Conservation (phyloP, 2,888 invertebrate species). For the Torymus auratus region DNA sequence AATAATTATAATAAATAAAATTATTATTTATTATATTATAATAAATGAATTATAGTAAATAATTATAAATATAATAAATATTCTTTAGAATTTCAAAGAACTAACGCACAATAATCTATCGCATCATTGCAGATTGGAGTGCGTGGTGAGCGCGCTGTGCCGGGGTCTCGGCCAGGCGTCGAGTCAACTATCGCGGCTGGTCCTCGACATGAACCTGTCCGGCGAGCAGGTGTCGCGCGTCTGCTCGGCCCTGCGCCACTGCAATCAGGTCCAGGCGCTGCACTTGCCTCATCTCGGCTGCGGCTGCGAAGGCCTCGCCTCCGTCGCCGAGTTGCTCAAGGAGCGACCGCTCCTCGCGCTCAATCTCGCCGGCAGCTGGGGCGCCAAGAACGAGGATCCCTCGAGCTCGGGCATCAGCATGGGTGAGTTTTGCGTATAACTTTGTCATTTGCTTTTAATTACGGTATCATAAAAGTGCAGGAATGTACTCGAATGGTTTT, state of each 20-base stretch:
- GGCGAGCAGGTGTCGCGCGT: conserved; percentile 79
- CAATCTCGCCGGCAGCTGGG: conserved; percentile 79
- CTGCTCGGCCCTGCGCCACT: conserved; percentile 77
- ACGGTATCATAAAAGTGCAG: no score
- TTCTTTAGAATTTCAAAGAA: no score
- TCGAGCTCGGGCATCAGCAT: conserved; percentile 78
- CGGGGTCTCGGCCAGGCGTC: conserved; percentile 72
- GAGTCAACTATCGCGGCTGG: conserved; percentile 76
- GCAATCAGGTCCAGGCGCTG: conserved; percentile 78
- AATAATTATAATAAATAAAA: no score
- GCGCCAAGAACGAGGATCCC: conserved; percentile 78
- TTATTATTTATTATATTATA: no score
- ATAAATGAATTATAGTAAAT: no score
- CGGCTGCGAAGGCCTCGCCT: conserved; percentile 78
- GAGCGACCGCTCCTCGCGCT: conserved; percentile 78
- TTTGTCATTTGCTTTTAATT: no score
- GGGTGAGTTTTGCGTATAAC: conserved; percentile 71
- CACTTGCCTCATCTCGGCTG: conserved; percentile 79
- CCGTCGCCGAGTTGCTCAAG: conserved; percentile 77
- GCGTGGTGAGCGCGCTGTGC: conserved; percentile 79
- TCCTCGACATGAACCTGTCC: conserved; percentile 79
- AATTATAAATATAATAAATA: no score
- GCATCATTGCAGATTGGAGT: conserved; percentile 75
- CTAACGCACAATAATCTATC: no score
- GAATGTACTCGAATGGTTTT: no score